Conservation (phyloP, 2,888 invertebrate species). For the Halictus ligatus region DNA sequence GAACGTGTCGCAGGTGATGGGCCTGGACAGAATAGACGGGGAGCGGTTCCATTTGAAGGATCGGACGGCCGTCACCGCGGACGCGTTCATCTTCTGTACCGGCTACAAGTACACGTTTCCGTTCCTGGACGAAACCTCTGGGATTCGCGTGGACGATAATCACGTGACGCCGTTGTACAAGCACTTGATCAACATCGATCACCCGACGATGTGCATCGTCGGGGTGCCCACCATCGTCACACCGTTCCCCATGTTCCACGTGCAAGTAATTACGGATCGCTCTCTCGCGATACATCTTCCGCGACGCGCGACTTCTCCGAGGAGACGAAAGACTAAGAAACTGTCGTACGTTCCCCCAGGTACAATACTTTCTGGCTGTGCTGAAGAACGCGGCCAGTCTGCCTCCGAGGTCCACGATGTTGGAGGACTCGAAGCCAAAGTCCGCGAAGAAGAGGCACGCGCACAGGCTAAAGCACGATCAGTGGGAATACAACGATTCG, state of each 20-base stretch:
- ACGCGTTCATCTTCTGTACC: conserved; percentile 90
- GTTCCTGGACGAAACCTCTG: conserved; percentile 88
- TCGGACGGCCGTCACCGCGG: conserved; percentile 86
- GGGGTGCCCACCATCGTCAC: conserved; percentile 90
- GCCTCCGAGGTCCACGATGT: conserved; percentile 89
- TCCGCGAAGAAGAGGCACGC: conserved; percentile 82
- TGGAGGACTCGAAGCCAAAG: conserved; percentile 86
- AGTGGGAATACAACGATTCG: conserved; percentile 85
- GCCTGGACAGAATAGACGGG: conserved; percentile 85
- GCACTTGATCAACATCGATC: conserved; percentile 90
- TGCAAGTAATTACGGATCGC: conserved; percentile 86
- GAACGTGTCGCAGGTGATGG: conserved; percentile 86
- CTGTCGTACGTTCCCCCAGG: conserved; percentile 81
- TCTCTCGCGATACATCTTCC: background rate
- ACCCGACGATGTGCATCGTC: conserved; percentile 91
- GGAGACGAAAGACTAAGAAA: background rate
- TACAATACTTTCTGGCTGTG: conserved; percentile 87
- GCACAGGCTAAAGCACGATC: conserved; percentile 81
- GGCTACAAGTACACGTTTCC: conserved; percentile 91
- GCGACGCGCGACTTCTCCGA: background rate
- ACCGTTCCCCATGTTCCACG: conserved; percentile 89
- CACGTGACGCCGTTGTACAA: conserved; percentile 90
- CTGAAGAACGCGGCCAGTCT: conserved; percentile 87
- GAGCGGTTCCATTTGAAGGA: conserved; percentile 87
- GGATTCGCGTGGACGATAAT: conserved; percentile 87